Conservation (phyloP, 2,797 vertebrate genomes). For the Anas flavirostris region DNA sequence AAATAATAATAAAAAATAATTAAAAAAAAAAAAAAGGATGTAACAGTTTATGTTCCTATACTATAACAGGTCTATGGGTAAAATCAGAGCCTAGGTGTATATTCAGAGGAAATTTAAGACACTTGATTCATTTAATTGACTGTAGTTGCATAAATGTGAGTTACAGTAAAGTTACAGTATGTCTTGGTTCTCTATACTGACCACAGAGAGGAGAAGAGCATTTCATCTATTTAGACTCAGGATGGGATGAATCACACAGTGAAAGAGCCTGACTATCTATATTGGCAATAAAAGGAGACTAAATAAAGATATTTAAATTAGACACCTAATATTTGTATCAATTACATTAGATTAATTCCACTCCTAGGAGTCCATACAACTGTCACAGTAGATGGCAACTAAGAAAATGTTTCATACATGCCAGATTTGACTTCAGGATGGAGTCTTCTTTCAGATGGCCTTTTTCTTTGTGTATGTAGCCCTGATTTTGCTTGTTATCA, state of each 20-base stretch:
- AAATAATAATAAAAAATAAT: not conserved
- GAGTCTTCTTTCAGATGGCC: not conserved
- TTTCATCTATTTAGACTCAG: not conserved
- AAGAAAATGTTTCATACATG: rapidly evolving
- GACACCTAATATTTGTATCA: not conserved
- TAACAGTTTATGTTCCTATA: not conserved
- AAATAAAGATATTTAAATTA: not conserved
- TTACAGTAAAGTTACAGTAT: not conserved
- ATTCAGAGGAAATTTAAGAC: not conserved
- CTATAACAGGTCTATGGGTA: not conserved
- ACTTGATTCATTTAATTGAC: not conserved
- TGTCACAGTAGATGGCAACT: not conserved
- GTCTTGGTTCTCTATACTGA: not conserved
- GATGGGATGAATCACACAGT: not conserved
- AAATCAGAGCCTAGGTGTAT: not conserved
- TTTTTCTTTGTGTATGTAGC: not conserved
- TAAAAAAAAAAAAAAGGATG: not conserved
- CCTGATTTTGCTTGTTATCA: not conserved
- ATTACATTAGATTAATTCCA: not conserved
- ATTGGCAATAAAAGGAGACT: not conserved
- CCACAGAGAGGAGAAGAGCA: not conserved
- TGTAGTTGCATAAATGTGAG: not conserved
- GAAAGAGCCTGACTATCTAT: not conserved
- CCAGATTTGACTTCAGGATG: not conserved
- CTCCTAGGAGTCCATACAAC: not conserved